Conservation (phyloP, 2,888 invertebrate species). For the Cephus sareptanus region DNA sequence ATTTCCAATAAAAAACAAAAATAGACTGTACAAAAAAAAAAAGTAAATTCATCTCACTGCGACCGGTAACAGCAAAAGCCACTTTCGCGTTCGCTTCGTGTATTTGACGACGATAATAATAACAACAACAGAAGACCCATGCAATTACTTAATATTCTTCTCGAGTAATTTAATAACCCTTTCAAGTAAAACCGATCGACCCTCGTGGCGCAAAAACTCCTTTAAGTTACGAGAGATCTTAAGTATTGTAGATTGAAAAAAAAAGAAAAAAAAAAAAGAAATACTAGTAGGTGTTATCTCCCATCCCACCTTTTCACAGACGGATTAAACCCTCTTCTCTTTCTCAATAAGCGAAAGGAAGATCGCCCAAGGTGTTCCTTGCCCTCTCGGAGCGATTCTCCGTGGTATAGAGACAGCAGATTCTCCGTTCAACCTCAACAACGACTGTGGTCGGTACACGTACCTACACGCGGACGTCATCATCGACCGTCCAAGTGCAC, state of each 20-base stretch:
- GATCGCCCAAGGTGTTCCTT: not conserved
- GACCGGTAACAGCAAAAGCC: not conserved
- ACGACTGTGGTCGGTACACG: conserved; percentile 5
- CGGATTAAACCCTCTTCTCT: not conserved
- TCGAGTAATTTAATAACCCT: not conserved
- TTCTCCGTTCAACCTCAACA: not conserved
- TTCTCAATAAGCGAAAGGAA: not conserved
- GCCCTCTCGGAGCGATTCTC: not conserved
- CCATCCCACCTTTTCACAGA: not conserved
- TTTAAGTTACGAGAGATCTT: not conserved
- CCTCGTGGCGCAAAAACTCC: not conserved
- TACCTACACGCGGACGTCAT: conserved; percentile 12
- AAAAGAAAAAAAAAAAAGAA: too few species aligned
- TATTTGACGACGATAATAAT: not conserved
- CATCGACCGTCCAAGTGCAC: conserved; percentile 27
- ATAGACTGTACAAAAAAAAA: not conserved
- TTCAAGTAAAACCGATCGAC: not conserved
- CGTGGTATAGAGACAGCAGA: not conserved
- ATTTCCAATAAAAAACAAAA: not conserved
- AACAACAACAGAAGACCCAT: not conserved
- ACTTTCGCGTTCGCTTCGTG: not conserved
- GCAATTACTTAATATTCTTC: not conserved
- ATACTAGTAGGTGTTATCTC: not conserved
- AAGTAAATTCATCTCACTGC: not conserved
- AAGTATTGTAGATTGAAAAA: not conserved